phyloP scores from a whole-genome alignment of 2,797 vertebrate species.

The Fundulus diaphanus region DNA sequence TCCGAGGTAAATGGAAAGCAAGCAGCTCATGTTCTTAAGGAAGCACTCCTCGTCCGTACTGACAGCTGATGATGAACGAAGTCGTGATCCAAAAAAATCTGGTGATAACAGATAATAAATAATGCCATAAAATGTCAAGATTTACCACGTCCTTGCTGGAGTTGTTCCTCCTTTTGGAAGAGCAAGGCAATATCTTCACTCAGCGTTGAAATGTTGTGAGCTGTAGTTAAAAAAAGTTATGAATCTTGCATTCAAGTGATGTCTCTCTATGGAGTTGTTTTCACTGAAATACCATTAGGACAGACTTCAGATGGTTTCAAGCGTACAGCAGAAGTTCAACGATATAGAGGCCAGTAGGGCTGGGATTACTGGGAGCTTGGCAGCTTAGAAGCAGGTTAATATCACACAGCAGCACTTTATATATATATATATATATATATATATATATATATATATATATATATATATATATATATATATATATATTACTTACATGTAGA shows the following conservation, averaged over 20 bases:
- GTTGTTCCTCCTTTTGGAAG: neutral
- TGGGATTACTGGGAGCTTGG: conserved; percentile 34
- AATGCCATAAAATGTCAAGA: neutral
- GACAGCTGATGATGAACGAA: neutral
- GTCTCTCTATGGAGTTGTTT: neutral
- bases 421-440: too few species aligned
- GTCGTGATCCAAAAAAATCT: neutral
- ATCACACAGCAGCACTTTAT: conserved; percentile 10
- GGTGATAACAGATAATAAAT: neutral
- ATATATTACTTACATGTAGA: neutral
- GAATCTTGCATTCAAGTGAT: neutral
- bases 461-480: too few species aligned
- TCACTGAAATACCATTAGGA: neutral
- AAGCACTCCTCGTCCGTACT: neutral
- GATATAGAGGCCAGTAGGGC: neutral
- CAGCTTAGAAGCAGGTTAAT: conserved; percentile 33
- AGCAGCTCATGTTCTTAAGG: neutral
- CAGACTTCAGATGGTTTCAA: neutral
- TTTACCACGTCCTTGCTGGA: neutral
- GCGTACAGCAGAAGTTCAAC: neutral
- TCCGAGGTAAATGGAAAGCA: too few species aligned
- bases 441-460: too few species aligned
- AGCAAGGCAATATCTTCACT: neutral
- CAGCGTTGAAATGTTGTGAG: neutral
- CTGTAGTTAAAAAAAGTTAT: neutral